phyloP scores from a whole-genome alignment of 2,888 invertebrate genomes.

The Agapetus fuscipes region DNA sequence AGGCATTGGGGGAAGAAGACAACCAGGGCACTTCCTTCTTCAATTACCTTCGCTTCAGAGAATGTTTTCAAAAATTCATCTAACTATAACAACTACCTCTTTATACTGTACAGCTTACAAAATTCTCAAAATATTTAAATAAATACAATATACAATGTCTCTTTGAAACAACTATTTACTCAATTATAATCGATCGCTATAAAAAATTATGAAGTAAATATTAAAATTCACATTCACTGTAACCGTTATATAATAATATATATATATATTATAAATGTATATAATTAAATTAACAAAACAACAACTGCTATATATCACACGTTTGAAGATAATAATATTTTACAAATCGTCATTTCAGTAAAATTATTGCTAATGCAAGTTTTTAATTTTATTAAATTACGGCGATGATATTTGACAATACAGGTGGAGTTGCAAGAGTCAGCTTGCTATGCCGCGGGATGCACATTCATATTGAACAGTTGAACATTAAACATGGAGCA shows the following conservation, averaged over 20 bases:
- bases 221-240: constrained; percentile 46
- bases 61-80: constrained; percentile 18
- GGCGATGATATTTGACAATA: background rate
- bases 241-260: constrained; percentile 35
- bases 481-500: too few relatives aligned
- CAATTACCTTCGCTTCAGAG: constrained; percentile 7
- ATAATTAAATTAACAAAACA: constrained; percentile 32
- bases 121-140: constrained; percentile 19
- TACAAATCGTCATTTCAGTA: constrained; percentile 32
- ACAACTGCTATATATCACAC: constrained; percentile 50
- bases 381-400: constrained; percentile 5
- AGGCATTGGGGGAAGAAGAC: too few relatives aligned
- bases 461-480: too few relatives aligned
- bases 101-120: constrained; percentile 21
- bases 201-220: constrained; percentile 32
- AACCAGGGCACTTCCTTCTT: background rate
- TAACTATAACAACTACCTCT: constrained; percentile 20
- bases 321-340: constrained; percentile 49
- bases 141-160: constrained; percentile 12
- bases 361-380: constrained; percentile 45
- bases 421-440: too few relatives aligned
- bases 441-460: background rate
- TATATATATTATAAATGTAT: constrained; percentile 15
- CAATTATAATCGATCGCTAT: constrained; percentile 25
- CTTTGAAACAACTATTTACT: constrained; percentile 8